Conservation (phyloP, 2,797 vertebrate species). For the Falco concolor region DNA sequence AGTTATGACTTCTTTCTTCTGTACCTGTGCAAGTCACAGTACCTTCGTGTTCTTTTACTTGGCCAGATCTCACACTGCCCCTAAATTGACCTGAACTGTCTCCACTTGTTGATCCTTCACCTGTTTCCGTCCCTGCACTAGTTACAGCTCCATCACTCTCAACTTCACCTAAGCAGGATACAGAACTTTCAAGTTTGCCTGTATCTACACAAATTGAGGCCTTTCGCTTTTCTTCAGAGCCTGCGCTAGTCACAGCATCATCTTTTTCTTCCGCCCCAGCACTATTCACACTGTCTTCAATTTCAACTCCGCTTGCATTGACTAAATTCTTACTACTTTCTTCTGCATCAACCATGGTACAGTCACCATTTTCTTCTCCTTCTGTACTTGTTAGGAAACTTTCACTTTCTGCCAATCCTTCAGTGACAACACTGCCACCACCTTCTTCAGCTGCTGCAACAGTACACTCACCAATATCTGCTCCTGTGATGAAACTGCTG, state of each 20-base stretch:
- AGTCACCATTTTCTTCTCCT: constrained; percentile 66
- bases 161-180: constrained; percentile 61
- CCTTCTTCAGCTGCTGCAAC: constrained; percentile 73
- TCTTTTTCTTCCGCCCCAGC: constrained; percentile 74
- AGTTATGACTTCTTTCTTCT: constrained; percentile 62
- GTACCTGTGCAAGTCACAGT: constrained; percentile 75
- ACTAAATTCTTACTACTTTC: constrained; percentile 12
- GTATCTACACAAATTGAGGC: constrained; percentile 18
- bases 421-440: constrained; percentile 61
- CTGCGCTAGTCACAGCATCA: constrained; percentile 80
- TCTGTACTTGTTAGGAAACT: constrained; percentile 73
- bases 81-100: constrained; percentile 54
- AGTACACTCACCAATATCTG: constrained; percentile 55
- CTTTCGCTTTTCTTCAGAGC: constrained; percentile 72
- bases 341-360: constrained; percentile 37
- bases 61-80: background rate
- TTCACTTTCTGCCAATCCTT: constrained; percentile 72
- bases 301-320: background rate
- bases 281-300: constrained; percentile 38
- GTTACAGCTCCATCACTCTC: constrained; percentile 77
- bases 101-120: constrained; percentile 40
- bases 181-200: constrained; percentile 39
- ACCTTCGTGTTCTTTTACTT: constrained; percentile 65
- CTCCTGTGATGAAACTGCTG: background rate
- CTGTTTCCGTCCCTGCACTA: constrained; percentile 75